phyloP scores from a whole-genome alignment of 2,113 vertebrate genomes.

The Notarius lentiginosus region DNA sequence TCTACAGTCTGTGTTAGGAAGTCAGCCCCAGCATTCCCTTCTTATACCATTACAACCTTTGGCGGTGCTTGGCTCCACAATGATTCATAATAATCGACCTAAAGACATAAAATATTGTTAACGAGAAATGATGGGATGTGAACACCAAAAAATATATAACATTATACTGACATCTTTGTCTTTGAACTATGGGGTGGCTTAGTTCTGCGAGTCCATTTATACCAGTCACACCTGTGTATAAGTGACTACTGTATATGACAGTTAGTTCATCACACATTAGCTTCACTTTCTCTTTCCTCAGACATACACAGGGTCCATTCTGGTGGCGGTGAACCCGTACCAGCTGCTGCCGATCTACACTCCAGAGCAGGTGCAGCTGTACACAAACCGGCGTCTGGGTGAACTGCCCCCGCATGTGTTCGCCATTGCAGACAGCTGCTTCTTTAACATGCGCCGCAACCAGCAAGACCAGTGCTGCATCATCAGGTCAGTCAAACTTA shows the following conservation, averaged over 20 bases:
- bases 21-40: not conserved
- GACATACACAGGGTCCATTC: conserved; percentile 95
- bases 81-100: not conserved
- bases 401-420: conserved; percentile 93
- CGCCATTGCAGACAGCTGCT: conserved; percentile 91
- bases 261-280: not conserved
- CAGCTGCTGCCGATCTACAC: conserved; percentile 91
- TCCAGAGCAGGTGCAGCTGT: conserved; percentile 82
- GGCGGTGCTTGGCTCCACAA: not conserved
- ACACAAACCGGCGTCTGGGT: conserved; percentile 82
- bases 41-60: not conserved
- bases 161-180: not conserved
- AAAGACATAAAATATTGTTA: not conserved
- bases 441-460: conserved; percentile 89
- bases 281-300: conserved; percentile 50
- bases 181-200: not conserved
- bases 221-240: not conserved
- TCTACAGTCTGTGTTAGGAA: not conserved
- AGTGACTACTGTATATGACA: not conserved
- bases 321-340: conserved; percentile 96
- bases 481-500: conserved; percentile 81
- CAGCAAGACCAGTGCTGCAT: conserved; percentile 88
- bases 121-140: not conserved
- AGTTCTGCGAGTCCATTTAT: not conserved
- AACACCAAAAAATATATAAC: not conserved